These are phyloP conservation scores for Muscidifurax raptorellus DNA, from an alignment of 1,140 invertebrate genomes.

Conservation along the genomic window DNA sequence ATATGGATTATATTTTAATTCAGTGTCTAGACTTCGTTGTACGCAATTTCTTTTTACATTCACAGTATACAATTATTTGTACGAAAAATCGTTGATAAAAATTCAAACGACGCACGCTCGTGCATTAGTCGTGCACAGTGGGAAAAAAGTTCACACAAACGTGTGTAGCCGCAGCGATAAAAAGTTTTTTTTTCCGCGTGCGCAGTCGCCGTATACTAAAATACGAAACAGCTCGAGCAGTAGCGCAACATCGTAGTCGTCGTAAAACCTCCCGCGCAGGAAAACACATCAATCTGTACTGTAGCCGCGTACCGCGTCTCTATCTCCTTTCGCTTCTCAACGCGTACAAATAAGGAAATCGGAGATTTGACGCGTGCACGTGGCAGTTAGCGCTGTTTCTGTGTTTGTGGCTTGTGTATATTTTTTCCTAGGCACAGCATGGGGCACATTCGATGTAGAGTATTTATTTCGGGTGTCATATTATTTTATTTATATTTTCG, in stretches of 20 bases:
- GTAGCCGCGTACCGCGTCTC: neutral
- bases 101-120: neutral
- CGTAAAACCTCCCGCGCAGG: constrained; percentile 22
- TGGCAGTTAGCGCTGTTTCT: neutral
- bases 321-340: neutral
- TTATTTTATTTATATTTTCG: too few relatives aligned
- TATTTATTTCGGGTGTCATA: neutral
- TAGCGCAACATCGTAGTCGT: neutral
- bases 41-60: too few relatives aligned
- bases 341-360: constrained; percentile 26
- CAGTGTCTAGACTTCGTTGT: too few relatives aligned
- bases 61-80: too few relatives aligned
- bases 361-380: constrained; percentile 15
- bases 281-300: constrained; percentile 20
- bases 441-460: neutral
- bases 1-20: too few relatives aligned
- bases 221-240: neutral
- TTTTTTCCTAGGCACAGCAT: neutral
- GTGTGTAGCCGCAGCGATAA: neutral
- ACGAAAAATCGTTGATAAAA: neutral
- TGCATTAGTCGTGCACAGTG: neutral
- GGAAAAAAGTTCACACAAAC: neutral
- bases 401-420: neutral
- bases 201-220: neutral
- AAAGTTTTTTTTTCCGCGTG: constrained; percentile 25